These are phyloP conservation scores for Plectropomus leopardus DNA, from an alignment of 2,113 vertebrate species.

Conservation along the genomic window DNA sequence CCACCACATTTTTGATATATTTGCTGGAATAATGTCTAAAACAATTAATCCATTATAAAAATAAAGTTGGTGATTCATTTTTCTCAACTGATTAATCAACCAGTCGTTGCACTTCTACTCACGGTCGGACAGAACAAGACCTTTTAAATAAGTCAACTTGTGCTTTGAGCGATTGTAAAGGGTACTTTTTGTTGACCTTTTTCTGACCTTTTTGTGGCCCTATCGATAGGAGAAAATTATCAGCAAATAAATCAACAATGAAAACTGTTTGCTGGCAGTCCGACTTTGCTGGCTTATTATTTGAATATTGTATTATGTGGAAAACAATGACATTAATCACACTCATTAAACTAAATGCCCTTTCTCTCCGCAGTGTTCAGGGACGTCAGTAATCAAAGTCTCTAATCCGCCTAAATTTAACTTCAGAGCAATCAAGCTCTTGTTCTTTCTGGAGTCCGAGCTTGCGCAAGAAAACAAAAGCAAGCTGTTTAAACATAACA, in stretches of 20 bases:
- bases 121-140: not conserved
- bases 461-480: slow-evolving; percentile 12
- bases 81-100: too few relatives aligned
- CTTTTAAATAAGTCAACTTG: not conserved
- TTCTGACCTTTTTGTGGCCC: not conserved
- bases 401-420: not conserved
- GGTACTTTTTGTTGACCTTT: not conserved
- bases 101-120: too few relatives aligned
- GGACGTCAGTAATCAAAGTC: not conserved
- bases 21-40: too few relatives aligned
- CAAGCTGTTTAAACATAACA: slow-evolving; percentile 25
- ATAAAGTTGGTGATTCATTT: too few relatives aligned
- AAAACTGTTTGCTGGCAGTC: not conserved
- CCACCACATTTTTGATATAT: too few relatives aligned
- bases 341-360: not conserved
- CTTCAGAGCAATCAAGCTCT: slow-evolving; percentile 3
- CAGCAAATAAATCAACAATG: not conserved
- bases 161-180: not conserved
- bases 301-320: not conserved
- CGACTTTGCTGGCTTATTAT: not conserved
- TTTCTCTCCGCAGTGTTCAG: not conserved
- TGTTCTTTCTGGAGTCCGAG: not conserved
- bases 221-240: not conserved
- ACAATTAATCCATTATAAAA: too few relatives aligned
- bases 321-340: not conserved